Conservation (phyloP, 2,888 invertebrate species). For the Vannuccia rotundouncinata region DNA sequence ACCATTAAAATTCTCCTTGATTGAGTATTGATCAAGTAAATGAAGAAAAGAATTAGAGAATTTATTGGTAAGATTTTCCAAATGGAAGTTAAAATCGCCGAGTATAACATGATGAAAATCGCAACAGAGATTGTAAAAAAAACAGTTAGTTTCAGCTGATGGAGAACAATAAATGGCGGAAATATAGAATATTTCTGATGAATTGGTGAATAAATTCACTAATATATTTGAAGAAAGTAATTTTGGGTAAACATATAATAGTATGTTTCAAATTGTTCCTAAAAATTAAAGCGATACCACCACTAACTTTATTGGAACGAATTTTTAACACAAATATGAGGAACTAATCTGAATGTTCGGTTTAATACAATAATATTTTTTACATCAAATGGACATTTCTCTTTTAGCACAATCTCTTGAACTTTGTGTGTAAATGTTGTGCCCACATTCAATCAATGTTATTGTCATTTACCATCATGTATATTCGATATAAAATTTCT, state of each 20-base stretch:
- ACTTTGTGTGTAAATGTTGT: no score
- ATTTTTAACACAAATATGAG: neutral
- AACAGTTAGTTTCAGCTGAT: slow-evolving; percentile 3
- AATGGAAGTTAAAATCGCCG: slow-evolving; percentile 10
- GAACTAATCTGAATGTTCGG: no score
- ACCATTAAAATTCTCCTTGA: slow-evolving; percentile 10
- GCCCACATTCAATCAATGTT: no score
- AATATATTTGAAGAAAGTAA: slow-evolving; percentile 13
- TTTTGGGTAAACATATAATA: slow-evolving; percentile 11
- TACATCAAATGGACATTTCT: no score
- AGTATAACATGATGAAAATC: neutral
- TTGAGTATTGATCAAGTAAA: slow-evolving; percentile 3
- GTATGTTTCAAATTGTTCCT: slow-evolving; percentile 26
- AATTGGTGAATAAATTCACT: neutral
- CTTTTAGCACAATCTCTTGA: no score
- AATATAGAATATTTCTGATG: slow-evolving; percentile 7
- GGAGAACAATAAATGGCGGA: slow-evolving; percentile 17
- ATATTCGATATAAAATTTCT: no score
- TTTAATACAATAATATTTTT: no score
- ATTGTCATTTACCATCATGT: no score
- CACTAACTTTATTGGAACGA: neutral
- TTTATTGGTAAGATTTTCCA: slow-evolving; percentile 6
- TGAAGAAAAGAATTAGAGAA: slow-evolving; percentile 1
- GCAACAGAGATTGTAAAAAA: neutral
- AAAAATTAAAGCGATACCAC: slow-evolving; percentile 6